Conservation (phyloP, 2,888 invertebrate species). For the Meteorus cinctellus region DNA sequence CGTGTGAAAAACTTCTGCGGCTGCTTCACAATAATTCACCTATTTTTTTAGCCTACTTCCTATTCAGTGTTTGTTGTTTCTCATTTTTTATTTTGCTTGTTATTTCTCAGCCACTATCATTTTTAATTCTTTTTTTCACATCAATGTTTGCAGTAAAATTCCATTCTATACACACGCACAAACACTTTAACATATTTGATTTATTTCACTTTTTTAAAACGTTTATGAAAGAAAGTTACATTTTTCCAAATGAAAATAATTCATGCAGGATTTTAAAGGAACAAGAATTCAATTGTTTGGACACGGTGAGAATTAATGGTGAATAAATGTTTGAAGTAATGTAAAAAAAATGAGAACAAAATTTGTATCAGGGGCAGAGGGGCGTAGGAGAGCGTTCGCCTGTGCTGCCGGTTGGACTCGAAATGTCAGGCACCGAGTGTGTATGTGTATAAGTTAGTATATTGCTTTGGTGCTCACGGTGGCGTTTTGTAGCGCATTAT, state of each 20-base stretch:
- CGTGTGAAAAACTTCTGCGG: slow-evolving; percentile 35
- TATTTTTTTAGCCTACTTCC: slow-evolving; percentile 10
- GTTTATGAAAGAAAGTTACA: neutral
- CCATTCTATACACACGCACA: neutral
- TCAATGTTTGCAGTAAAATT: neutral
- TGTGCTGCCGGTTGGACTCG: slow-evolving; percentile 34
- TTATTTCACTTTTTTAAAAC: neutral
- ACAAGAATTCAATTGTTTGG: too few species aligned
- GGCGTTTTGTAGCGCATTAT: slow-evolving; percentile 24
- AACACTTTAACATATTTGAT: neutral
- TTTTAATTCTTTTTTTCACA: neutral
- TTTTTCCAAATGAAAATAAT: too few species aligned
- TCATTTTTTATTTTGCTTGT: neutral
- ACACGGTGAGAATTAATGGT: too few species aligned
- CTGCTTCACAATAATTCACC: slow-evolving; percentile 25
- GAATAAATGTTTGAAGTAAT: neutral
- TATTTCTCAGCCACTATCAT: neutral
- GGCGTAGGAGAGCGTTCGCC: slow-evolving; percentile 25
- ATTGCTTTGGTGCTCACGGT: slow-evolving; percentile 27
- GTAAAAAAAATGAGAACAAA: slow-evolving; percentile 5
- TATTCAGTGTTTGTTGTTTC: neutral
- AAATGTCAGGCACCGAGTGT: slow-evolving; percentile 37
- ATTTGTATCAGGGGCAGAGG: slow-evolving; percentile 4
- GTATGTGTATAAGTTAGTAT: slow-evolving; percentile 9
- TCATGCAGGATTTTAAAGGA: too few species aligned